Base-by-base conservation (phyloP, 2,888 invertebrate genomes). In the Tenthredo livida region DNA sequence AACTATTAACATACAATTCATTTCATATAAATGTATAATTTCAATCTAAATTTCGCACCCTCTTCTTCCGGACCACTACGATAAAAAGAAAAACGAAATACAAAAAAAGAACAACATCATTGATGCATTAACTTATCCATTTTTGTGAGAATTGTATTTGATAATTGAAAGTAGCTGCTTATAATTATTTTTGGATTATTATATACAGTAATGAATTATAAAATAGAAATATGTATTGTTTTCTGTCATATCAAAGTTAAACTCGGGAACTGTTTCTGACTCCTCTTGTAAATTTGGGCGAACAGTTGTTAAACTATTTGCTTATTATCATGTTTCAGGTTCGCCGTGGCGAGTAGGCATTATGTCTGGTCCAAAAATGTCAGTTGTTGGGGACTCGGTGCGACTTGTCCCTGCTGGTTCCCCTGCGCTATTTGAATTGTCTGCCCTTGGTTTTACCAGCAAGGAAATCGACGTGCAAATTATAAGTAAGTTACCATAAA, bases 341-440 rank as follows among this genome's bases (percentile, higher is more conserved):
- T 98, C 98, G 94, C 98, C 98, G 94, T 98, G 98, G 98, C 96
- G 96, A 95, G 97, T 98, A 92, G 96, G 97, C 94, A 97, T 98
- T 93, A 97, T 98, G 97, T 96, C 97, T 91, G 95, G 95, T 92
- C 95, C 95, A 88, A 96, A 96, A 91, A 94, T 96, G 94, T 97
- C 97, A 92, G 97, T 97, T 91, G 95, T 97, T 91, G 97, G 98
- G 92, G 98, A 98, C 94, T 96, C 97, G 90, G 97, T 98, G 89
- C 96, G 97, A 93, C 95, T 98, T 91, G 98, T 98, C 90, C 97
- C 98, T 90, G 98, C 98, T 88, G 97, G 98, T 93, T 96, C 97
- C 91, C 96, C 97, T 90, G 97, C 98, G 91, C 96, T 97, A 92
- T 98, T 99, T 94, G 98, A 98, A 93, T 96, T 98, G 89, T 96